Conservation (phyloP, 1,140 invertebrate genomes). For the Neuroterus valhalla region DNA sequence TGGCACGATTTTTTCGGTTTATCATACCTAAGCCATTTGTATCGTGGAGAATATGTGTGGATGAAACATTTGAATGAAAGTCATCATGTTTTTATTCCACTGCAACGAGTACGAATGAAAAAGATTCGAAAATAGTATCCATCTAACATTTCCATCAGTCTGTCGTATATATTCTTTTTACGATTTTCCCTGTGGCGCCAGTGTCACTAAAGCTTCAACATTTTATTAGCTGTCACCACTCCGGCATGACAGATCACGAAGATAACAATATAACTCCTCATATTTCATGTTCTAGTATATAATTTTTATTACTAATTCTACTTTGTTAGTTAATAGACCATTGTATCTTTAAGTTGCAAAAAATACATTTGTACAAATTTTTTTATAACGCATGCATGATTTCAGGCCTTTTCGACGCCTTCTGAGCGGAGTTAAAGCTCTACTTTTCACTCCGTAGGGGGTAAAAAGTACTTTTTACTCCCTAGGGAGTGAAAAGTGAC, state of each 20-base stretch:
- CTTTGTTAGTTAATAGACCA: not conserved
- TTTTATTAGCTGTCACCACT: constrained; percentile 30
- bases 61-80: not conserved
- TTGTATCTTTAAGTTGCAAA: not conserved
- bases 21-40: not conserved
- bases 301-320: not conserved
- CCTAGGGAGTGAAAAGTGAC: too few relatives aligned
- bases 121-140: constrained; percentile 29
- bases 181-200: constrained; percentile 26
- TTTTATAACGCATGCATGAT: too few relatives aligned
- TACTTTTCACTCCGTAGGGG: too few relatives aligned
- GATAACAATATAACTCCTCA: constrained; percentile 17
- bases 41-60: not conserved
- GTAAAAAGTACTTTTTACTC: too few relatives aligned
- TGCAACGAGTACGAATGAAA: not conserved
- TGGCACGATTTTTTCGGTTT: not conserved
- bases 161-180: constrained; percentile 31
- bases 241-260: constrained; percentile 7
- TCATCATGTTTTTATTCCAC: constrained; percentile 18
- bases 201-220: constrained; percentile 23
- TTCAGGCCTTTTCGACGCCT: too few relatives aligned
- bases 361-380: too few relatives aligned
- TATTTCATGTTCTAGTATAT: not conserved
- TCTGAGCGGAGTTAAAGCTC: too few relatives aligned
- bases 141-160: constrained; percentile 21